Evolutionary conservation across 92 coral and sea anemone species (phyloP).

Genomic region (Desmophyllum pertusum): DNA sequence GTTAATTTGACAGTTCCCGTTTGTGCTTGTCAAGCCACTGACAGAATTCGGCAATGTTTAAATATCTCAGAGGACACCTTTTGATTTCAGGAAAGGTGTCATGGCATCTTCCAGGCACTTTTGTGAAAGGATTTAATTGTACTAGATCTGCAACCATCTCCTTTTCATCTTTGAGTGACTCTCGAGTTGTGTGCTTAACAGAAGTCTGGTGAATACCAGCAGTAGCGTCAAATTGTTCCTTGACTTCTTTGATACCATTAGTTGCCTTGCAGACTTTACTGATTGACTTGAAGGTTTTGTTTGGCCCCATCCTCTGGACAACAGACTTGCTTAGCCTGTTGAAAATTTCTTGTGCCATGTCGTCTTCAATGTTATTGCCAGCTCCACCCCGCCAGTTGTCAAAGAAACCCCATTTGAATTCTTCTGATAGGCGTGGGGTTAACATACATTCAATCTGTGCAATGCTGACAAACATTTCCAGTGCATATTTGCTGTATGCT

Average conservation of each 20-base stretch:
- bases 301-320: slow-evolving; percentile 68
- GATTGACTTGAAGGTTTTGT: slow-evolving; percentile 54
- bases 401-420: slow-evolving; percentile 71
- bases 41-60: slow-evolving; percentile 68
- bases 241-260: slow-evolving; percentile 41
- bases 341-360: slow-evolving; percentile 55
- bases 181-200: slow-evolving; percentile 64
- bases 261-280: slow-evolving; percentile 71
- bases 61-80: slow-evolving; percentile 62
- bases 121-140: slow-evolving; percentile 41
- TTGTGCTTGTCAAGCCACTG: slow-evolving; percentile 75
- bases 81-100: slow-evolving; percentile 70
- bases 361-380: slow-evolving; percentile 65
- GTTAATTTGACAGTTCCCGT: slow-evolving; percentile 36
- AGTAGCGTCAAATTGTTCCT: slow-evolving; percentile 49
- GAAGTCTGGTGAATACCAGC: slow-evolving; percentile 60
- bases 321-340: slow-evolving; percentile 47
- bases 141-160: slow-evolving; percentile 68
- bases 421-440: slow-evolving; percentile 64
- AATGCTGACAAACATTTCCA: slow-evolving; percentile 75
- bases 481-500: slow-evolving; percentile 73
- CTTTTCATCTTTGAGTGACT: slow-evolving; percentile 67
- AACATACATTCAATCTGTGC: slow-evolving; percentile 66
- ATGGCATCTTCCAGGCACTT: slow-evolving; percentile 52
- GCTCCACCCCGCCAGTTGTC: slow-evolving; percentile 76